phyloP scores from a whole-genome alignment of 1,140 invertebrate genomes.

The Zaprionus inermis region DNA sequence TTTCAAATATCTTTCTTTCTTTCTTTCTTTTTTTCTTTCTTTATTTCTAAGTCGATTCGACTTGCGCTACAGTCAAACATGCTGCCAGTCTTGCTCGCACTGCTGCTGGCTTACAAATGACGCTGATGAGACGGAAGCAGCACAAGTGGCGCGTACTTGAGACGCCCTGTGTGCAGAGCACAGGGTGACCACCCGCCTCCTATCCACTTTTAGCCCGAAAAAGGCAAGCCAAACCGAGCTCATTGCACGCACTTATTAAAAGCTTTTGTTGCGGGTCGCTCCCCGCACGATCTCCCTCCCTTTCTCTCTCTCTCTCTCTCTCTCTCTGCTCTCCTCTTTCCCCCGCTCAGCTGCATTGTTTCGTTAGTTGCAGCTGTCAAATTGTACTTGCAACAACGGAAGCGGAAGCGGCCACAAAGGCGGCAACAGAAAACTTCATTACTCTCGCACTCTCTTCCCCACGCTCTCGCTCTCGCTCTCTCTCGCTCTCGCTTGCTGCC shows the following conservation, averaged over 20 bases:
- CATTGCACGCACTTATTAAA: slow-evolving; percentile 36
- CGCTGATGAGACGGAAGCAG: slow-evolving; percentile 4
- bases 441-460: slow-evolving; percentile 42
- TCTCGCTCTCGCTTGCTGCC: slow-evolving; percentile 1
- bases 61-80: not conserved
- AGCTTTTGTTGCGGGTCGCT: slow-evolving; percentile 40
- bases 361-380: slow-evolving; percentile 72
- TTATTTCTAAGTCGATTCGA: not conserved
- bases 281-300: not conserved
- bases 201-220: not conserved
- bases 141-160: not conserved
- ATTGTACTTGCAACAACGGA: slow-evolving; percentile 53
- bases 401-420: slow-evolving; percentile 51
- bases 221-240: not conserved
- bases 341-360: slow-evolving; percentile 33
- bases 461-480: not conserved
- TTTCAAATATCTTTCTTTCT: too few relatives aligned
- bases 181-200: not conserved
- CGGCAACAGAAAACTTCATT: slow-evolving; percentile 69
- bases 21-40: too few relatives aligned
- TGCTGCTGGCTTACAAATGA: not conserved
- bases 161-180: not conserved
- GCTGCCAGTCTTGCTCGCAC: not conserved
- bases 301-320: not conserved
- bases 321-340: not conserved